These are phyloP conservation scores for Tipula confusa DNA, from an alignment of 2,888 invertebrate genomes.

Conservation along the genomic window DNA sequence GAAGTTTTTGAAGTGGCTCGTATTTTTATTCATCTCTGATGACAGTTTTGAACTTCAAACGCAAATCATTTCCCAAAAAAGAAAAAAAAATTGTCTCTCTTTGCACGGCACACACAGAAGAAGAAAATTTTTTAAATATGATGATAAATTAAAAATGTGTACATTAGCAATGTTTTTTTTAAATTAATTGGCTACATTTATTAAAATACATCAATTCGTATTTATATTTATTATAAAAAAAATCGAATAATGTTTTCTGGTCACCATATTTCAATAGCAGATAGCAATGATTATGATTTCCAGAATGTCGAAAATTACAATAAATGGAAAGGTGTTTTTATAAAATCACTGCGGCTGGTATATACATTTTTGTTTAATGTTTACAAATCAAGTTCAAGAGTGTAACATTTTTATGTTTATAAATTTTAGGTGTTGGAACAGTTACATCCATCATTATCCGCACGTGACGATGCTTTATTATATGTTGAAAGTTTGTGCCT, in stretches of 20 bases:
- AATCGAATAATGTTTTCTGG: constrained; percentile 36
- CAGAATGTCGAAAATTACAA: constrained; percentile 80
- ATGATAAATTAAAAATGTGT: not conserved
- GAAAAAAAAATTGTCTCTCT: not conserved
- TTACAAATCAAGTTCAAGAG: not conserved
- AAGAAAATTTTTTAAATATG: not conserved
- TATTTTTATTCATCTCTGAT: not conserved
- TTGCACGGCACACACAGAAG: not conserved
- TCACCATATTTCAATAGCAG: constrained; percentile 35
- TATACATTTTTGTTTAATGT: constrained; percentile 37
- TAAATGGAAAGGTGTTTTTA: constrained; percentile 91
- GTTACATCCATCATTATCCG: constrained; percentile 80
- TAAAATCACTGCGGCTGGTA: constrained; percentile 83
- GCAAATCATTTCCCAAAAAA: constrained; percentile 3
- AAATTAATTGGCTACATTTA: not conserved
- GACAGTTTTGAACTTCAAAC: constrained; percentile 30
- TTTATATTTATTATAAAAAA: not conserved
- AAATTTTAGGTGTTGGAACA: constrained; percentile 81
- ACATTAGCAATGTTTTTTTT: not conserved
- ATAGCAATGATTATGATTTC: constrained; percentile 60
- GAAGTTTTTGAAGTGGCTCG: not conserved
- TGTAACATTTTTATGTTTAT: not conserved
- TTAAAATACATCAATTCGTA: not conserved
- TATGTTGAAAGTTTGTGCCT: constrained; percentile 90
- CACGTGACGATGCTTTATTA: constrained; percentile 83